These are phyloP conservation scores for Falco biarmicus DNA, from an alignment of 2,797 vertebrate genomes.

Conservation along the genomic window DNA sequence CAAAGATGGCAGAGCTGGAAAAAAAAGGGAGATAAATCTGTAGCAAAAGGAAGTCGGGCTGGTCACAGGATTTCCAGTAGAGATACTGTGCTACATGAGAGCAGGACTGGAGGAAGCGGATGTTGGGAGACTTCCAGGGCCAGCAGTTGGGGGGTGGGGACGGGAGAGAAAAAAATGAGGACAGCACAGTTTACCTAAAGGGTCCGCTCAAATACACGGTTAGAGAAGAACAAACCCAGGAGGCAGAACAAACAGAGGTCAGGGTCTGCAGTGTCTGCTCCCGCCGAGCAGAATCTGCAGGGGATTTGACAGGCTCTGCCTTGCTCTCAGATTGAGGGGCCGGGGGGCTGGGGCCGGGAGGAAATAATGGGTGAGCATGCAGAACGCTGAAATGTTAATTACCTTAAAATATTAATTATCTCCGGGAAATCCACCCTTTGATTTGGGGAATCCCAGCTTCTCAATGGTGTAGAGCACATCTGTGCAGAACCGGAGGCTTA, in stretches of 20 bases:
- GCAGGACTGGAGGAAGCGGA: conserved; percentile 36
- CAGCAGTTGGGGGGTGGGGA: background rate
- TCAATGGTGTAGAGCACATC: background rate
- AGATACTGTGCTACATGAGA: conserved; percentile 6
- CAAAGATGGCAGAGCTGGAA: background rate
- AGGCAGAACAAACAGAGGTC: conserved; percentile 10
- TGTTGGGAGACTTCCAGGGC: conserved; percentile 49
- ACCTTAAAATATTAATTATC: conserved; percentile 23
- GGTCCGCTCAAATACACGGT: background rate
- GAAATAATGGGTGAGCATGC: background rate
- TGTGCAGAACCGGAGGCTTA: background rate
- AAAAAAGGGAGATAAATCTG: background rate
- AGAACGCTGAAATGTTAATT: background rate
- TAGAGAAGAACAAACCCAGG: background rate
- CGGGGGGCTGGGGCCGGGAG: no score
- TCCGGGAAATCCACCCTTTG: conserved; percentile 3
- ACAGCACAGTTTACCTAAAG: conserved; percentile 9
- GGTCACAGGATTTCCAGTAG: conserved; percentile 54
- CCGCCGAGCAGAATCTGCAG: background rate
- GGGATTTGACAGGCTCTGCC: background rate
- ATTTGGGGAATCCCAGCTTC: background rate
- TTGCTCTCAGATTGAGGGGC: background rate
- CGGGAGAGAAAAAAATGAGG: background rate
- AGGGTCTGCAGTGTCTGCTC: background rate
- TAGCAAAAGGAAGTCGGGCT: conserved; percentile 37